Conservation (phyloP, 1,140 invertebrate genomes). For the Teleogryllus occipitalis region DNA sequence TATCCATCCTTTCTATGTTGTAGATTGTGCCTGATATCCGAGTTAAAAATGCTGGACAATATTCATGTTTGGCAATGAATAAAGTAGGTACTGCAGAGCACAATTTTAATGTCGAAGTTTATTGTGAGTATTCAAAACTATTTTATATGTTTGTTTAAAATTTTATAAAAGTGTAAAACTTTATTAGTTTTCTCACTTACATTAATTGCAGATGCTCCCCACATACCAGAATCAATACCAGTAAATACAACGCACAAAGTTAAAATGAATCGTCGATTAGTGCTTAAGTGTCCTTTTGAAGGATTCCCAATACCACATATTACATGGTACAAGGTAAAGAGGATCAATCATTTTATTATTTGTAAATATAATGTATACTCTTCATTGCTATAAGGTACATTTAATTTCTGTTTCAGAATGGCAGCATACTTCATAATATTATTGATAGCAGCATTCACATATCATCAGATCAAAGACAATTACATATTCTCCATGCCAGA, state of each 20-base stretch:
- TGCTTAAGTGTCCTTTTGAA: constrained; percentile 25
- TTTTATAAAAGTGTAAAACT: too few relatives aligned
- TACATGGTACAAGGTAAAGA: constrained; percentile 28
- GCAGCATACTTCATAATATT: constrained; percentile 4
- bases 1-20: not conserved
- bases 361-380: too few relatives aligned
- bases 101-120: constrained; percentile 39
- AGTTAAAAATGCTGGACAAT: constrained; percentile 34
- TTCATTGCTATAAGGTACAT: not conserved
- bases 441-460: constrained; percentile 18
- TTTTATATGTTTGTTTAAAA: not conserved
- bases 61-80: constrained; percentile 36
- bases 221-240: constrained; percentile 18
- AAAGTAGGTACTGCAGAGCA: constrained; percentile 32
- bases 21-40: constrained; percentile 27
- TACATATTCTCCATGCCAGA: constrained; percentile 26
- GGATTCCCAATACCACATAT: constrained; percentile 27
- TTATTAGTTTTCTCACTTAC: not conserved
- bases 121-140: constrained; percentile 33
- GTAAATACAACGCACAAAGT: constrained; percentile 16
- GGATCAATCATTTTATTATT: too few relatives aligned
- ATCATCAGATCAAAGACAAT: constrained; percentile 26
- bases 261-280: constrained; percentile 21
- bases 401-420: constrained; percentile 21
- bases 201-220: constrained; percentile 23